Evolutionary conservation across 1,140 invertebrate genomes (phyloP).

Genomic region (Samia ricini): DNA sequence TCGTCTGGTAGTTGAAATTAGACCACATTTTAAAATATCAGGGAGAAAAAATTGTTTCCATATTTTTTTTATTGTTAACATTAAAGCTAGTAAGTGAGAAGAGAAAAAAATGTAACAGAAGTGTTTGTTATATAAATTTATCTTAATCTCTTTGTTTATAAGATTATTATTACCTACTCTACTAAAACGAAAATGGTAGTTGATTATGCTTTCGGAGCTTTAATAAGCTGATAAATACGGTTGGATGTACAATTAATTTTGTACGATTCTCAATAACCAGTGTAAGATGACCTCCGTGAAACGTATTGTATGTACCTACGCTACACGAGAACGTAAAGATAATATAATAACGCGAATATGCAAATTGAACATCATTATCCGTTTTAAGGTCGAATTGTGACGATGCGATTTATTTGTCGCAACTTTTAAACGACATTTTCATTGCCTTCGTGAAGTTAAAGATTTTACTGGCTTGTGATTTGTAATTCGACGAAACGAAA

Average conservation of each 20-base stretch:
- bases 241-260: not conserved
- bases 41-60: too few species aligned
- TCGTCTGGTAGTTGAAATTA: too few species aligned
- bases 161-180: too few species aligned
- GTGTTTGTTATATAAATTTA: too few species aligned
- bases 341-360: not conserved
- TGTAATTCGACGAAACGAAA: too few species aligned
- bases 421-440: not conserved
- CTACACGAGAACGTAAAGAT: not conserved
- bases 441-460: too few species aligned
- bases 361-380: not conserved
- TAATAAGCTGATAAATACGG: not conserved
- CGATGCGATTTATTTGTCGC: not conserved
- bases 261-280: not conserved
- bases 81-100: too few species aligned
- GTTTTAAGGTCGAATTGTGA: not conserved
- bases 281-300: not conserved
- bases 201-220: not conserved
- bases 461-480: too few species aligned
- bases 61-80: too few species aligned
- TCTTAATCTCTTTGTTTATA: too few species aligned
- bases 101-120: too few species aligned
- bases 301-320: not conserved
- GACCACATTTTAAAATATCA: too few species aligned
- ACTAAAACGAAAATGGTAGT: not conserved